phyloP scores from a whole-genome alignment of 2,113 vertebrate genomes.

The Xenopus borealis region DNA sequence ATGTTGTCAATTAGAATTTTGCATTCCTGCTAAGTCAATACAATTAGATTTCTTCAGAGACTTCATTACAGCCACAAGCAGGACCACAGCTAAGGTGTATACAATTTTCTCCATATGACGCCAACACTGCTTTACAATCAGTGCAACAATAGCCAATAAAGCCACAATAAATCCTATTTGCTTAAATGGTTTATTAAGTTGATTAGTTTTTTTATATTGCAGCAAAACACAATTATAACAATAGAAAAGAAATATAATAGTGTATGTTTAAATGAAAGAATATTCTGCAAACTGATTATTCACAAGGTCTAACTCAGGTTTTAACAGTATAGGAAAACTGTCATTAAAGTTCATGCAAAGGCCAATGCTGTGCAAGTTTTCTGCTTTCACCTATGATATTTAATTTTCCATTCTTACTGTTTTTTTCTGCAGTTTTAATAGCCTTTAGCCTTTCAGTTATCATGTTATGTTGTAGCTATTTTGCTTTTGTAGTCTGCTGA shows the following conservation, averaged over 20 bases:
- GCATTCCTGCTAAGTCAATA: conserved; percentile 63
- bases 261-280: not conserved
- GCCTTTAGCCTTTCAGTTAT: not conserved
- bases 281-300: not conserved
- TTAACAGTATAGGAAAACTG: no score
- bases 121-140: conserved; percentile 50
- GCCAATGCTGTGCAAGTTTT: not conserved
- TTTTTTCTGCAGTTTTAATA: not conserved
- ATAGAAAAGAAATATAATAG: not conserved
- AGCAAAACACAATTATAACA: conserved; percentile 24
- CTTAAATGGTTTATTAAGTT: conserved; percentile 45
- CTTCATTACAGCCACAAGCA: conserved; percentile 67
- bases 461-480: not conserved
- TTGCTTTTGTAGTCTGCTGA: not conserved
- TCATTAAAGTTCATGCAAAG: not conserved
- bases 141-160: conserved; percentile 52
- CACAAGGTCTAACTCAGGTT: not conserved
- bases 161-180: conserved; percentile 52
- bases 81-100: conserved; percentile 60
- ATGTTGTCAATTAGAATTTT: conserved; percentile 63
- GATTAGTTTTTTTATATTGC: conserved; percentile 42
- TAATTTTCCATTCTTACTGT: not conserved
- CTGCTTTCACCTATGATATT: not conserved
- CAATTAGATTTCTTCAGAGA: conserved; percentile 65
- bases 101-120: conserved; percentile 60